Conservation (phyloP, 2,888 invertebrate genomes). For the Melinaea marsaeus region DNA sequence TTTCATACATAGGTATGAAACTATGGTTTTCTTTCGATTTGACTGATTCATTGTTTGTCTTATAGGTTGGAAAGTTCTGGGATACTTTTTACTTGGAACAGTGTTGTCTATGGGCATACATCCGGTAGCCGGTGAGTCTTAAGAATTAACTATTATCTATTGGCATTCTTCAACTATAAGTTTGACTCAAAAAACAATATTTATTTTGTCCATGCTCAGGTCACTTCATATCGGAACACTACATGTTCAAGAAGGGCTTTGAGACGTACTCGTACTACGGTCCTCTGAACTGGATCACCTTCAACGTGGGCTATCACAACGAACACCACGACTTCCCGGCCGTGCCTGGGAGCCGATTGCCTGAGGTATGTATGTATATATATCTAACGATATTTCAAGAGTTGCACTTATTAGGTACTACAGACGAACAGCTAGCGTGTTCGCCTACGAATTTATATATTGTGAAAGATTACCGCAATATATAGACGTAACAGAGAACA, state of each 20-base stretch:
- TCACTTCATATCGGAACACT: constrained; percentile 99
- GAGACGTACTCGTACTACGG: constrained; percentile 99
- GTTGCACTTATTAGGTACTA: no score
- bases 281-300: constrained; percentile 95
- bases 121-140: constrained; percentile 93
- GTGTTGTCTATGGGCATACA: constrained; percentile 97
- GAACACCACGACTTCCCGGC: constrained; percentile 99
- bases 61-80: constrained; percentile 87
- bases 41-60: constrained; percentile 30
- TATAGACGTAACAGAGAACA: no score
- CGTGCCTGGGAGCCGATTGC: constrained; percentile 94
- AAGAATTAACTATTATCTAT: not conserved
- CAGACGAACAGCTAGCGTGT: no score
- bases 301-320: constrained; percentile 99
- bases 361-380: constrained; percentile 80
- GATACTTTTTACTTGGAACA: constrained; percentile 90
- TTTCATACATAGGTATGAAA: not conserved
- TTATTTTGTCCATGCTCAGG: constrained; percentile 69
- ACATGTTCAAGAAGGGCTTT: constrained; percentile 97
- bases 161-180: not conserved
- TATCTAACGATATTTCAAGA: no score
- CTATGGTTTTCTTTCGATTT: not conserved
- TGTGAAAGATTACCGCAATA: no score
- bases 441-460: no score
- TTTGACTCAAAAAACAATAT: no score